Conservation (phyloP, 2,113 vertebrate species). For the Gnathonemus longibarbis region DNA sequence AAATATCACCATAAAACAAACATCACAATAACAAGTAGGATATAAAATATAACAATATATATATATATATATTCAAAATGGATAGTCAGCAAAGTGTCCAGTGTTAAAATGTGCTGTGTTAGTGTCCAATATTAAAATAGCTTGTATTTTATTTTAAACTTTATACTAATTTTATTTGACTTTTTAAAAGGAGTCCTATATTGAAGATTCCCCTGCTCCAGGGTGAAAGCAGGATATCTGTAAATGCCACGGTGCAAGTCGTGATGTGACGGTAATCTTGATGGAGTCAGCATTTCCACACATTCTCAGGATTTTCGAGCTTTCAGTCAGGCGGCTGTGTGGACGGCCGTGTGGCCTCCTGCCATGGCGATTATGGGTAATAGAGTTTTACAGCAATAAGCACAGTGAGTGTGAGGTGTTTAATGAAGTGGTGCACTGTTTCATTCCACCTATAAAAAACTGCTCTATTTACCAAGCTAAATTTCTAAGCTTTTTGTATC, state of each 20-base stretch:
- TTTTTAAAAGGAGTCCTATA: neutral
- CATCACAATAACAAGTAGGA: neutral
- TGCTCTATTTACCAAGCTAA: neutral
- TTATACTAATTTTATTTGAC: neutral
- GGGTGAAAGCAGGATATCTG: neutral
- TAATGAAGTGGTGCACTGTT: neutral
- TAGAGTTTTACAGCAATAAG: neutral
- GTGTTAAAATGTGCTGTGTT: neutral
- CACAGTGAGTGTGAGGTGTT: neutral
- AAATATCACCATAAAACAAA: neutral
- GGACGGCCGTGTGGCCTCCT: neutral
- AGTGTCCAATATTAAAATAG: neutral
- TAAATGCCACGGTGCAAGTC: neutral
- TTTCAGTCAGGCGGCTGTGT: no score
- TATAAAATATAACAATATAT: neutral
- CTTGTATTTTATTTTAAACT: neutral
- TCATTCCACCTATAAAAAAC: neutral
- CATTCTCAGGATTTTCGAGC: neutral
- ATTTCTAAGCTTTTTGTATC: slow-evolving; percentile 25
- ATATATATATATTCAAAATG: neutral
- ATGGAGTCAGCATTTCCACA: neutral
- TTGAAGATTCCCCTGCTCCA: neutral
- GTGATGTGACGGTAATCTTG: neutral
- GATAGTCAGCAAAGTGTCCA: neutral
- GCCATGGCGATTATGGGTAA: neutral